phyloP scores from a whole-genome alignment of 2,888 invertebrate species.

The Cantharis rustica region DNA sequence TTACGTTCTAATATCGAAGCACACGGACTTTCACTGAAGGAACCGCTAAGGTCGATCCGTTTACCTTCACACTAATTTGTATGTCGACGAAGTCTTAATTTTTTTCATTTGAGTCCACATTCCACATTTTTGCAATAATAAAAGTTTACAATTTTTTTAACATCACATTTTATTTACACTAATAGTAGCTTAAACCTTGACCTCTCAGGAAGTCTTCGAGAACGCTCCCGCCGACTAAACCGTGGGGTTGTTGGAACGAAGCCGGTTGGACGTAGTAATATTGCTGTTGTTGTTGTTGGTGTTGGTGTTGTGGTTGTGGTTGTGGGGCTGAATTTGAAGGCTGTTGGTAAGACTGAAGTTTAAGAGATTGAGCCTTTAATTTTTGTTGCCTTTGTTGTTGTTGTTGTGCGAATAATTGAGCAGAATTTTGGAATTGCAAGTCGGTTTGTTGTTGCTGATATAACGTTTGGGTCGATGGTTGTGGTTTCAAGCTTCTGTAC shows the following conservation, averaged over 20 bases:
- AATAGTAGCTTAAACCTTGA: slow-evolving; percentile 67
- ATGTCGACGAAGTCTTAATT: slow-evolving; percentile 4
- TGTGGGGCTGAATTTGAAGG: slow-evolving; percentile 52
- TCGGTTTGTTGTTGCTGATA: slow-evolving; percentile 71
- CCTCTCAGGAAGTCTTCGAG: slow-evolving; percentile 82
- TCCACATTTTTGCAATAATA: slow-evolving; percentile 5
- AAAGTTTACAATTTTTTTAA: neutral
- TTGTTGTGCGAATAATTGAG: slow-evolving; percentile 57
- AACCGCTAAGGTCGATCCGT: slow-evolving; percentile 25
- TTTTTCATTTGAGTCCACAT: neutral
- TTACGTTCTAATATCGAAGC: slow-evolving; percentile 33
- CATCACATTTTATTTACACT: slow-evolving; percentile 17
- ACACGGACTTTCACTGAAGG: slow-evolving; percentile 43
- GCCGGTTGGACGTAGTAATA: slow-evolving; percentile 66
- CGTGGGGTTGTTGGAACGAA: slow-evolving; percentile 38
- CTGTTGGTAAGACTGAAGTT: slow-evolving; percentile 47
- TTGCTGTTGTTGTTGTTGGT: slow-evolving; percentile 55
- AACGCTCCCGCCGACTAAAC: slow-evolving; percentile 66
- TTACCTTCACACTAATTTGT: slow-evolving; percentile 28
- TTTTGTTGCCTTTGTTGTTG: slow-evolving; percentile 56
- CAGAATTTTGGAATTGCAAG: slow-evolving; percentile 63
- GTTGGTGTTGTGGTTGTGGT: slow-evolving; percentile 49
- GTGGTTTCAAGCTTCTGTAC: slow-evolving; percentile 53
- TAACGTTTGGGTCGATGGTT: slow-evolving; percentile 37
- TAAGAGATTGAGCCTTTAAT: slow-evolving; percentile 52